Base-by-base conservation (phyloP, 2,797 vertebrate genomes). In the Anas flavirostris region DNA sequence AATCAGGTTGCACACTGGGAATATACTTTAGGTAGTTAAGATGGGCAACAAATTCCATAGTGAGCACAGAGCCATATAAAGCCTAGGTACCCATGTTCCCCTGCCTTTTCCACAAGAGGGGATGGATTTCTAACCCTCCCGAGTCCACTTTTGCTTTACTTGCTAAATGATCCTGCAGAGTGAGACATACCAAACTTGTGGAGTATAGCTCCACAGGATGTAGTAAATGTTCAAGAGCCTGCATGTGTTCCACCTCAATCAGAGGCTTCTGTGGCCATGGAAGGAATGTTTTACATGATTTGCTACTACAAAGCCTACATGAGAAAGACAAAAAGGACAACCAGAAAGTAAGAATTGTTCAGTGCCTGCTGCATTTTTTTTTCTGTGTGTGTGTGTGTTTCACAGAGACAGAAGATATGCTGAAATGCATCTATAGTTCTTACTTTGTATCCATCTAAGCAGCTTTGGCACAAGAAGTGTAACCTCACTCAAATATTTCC, bases 121-220 rank as follows among this genome's bases (percentile, higher is more conserved):
- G 39, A 91, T 62, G 31, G 19, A 78, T 90, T 94, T 90, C 41
- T 90, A 75, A 81, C 25, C 69, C 69, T 90, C 69, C 35, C 0
- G 7, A 86, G 66, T 21, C 44, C 50, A 68, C 26, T 90, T 77
- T 16, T 84, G 59, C 46, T 84, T 84, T 84, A 66, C 59, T 84
- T 84, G 62, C 74, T 86, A 96, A 91, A 82, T 81, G 77, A 94
- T 84, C 86, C 88, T 73, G 83, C 80, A 79, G 88, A 96, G 66
- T 0, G 5, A 90, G 67, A 81, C 70, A 93, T 88, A 90, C 70
- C 70, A 90, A 90, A 95, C 62, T 58, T 0, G 0, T 43, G 86
- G 55, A 93, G 64, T 73, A 82, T 22, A 93, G 63, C 67, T 94
- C 70, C 68, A 88, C 74, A 94, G 77, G 74, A 88, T 60, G 68